These are phyloP conservation scores for Zaprionus bogoriensis DNA, from an alignment of 2,888 invertebrate species.

Conservation along the genomic window DNA sequence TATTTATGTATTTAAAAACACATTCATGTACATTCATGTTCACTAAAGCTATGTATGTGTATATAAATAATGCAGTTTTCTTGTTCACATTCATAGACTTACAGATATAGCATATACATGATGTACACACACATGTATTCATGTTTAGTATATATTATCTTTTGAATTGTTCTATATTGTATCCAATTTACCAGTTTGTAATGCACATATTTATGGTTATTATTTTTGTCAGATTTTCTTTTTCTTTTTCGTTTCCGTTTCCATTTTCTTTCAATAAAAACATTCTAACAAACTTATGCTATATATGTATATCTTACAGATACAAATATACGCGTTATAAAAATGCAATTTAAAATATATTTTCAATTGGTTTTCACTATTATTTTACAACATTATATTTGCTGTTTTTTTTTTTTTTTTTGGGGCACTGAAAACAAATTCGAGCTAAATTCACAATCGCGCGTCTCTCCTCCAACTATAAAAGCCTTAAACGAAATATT, in stretches of 20 bases:
- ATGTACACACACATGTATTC: conserved; percentile 5
- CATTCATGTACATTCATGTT: conserved; percentile 35
- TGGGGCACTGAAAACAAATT: conserved; percentile 63
- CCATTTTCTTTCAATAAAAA: conserved; percentile 44
- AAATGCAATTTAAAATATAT: conserved; percentile 67
- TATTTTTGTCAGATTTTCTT: neutral
- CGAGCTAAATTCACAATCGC: conserved; percentile 52
- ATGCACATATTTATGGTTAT: conserved; percentile 56
- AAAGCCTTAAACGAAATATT: conserved; percentile 49
- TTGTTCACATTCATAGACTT: conserved; percentile 35
- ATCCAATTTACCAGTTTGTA: conserved; percentile 67
- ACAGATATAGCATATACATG: conserved; percentile 24
- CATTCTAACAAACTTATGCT: conserved; percentile 53
- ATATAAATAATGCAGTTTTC: conserved; percentile 34
- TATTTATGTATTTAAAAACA: conserved; percentile 34
- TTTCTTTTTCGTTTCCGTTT: neutral
- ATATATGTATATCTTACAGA: conserved; percentile 36
- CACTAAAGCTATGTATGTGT: conserved; percentile 42
- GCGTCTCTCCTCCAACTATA: conserved; percentile 14
- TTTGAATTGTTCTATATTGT: conserved; percentile 66
- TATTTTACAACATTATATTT: conserved; percentile 28
- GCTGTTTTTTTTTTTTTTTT: conserved; percentile 11
- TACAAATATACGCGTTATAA: conserved; percentile 59
- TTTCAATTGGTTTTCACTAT: conserved; percentile 33
- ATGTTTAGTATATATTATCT: conserved; percentile 4